These are phyloP conservation scores for Oplegnathus fasciatus DNA, from an alignment of 2,113 vertebrate genomes.

Conservation along the genomic window DNA sequence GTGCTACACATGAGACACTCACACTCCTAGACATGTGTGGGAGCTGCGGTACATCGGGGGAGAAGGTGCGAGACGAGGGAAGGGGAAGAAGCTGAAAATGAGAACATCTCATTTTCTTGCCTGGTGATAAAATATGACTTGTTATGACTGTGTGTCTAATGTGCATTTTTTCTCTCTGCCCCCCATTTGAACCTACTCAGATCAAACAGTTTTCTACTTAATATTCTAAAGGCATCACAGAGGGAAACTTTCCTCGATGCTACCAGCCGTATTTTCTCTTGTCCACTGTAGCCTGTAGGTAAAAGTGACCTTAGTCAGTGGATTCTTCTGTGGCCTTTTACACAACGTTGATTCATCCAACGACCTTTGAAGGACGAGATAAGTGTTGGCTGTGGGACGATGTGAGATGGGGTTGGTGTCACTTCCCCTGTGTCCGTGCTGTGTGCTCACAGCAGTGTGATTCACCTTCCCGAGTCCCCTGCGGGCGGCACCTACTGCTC, in stretches of 20 bases:
- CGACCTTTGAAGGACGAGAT: conserved; percentile 62
- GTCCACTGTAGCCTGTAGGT: not conserved
- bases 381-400: conserved; percentile 47
- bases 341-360: conserved; percentile 52
- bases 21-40: conserved; percentile 74
- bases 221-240: not conserved
- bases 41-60: conserved; percentile 55
- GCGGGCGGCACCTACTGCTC: conserved; percentile 43
- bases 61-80: conserved; percentile 68
- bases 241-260: not conserved
- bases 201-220: conserved; percentile 7
- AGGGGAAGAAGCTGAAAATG: conserved; percentile 35
- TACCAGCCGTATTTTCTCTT: not conserved
- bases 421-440: conserved; percentile 35
- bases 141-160: conserved; percentile 35
- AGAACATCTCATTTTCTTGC: conserved; percentile 51
- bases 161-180: not conserved
- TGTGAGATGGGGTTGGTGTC: conserved; percentile 45
- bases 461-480: conserved; percentile 50
- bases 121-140: conserved; percentile 52
- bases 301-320: conserved; percentile 14
- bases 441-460: conserved; percentile 53
- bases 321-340: conserved; percentile 35
- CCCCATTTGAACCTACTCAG: conserved; percentile 8
- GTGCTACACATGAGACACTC: conserved; percentile 35